Evolutionary conservation across 2,797 vertebrate genomes (phyloP).

Genomic region (Anomalospiza imberbis): DNA sequence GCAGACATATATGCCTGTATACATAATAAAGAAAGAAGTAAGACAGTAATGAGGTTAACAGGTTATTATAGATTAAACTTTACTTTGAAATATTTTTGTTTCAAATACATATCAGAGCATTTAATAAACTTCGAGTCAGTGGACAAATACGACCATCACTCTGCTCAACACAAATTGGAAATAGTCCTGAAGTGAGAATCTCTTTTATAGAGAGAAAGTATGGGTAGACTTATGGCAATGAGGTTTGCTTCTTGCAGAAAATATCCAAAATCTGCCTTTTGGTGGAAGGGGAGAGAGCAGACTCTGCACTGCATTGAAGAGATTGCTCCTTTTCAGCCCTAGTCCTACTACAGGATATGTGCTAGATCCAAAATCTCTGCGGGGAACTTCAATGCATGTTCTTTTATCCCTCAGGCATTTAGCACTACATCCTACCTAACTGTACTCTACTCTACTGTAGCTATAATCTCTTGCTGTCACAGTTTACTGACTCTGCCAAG

Average conservation of each 20-base stretch:
- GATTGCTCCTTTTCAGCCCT: background rate
- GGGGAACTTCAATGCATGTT: background rate
- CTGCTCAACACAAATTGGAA: background rate
- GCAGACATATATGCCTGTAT: background rate
- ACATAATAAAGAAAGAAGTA: background rate
- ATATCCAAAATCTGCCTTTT: background rate
- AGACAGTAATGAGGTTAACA: background rate
- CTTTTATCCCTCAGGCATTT: background rate
- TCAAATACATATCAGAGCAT: background rate
- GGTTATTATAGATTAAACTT: background rate
- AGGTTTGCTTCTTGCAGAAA: background rate
- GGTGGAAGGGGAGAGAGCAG: background rate
- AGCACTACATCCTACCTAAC: background rate
- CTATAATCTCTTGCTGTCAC: constrained; percentile 1
- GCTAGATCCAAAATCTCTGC: background rate
- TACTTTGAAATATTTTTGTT: background rate
- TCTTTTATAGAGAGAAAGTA: background rate
- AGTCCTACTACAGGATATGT: background rate
- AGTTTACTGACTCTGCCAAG: constrained; percentile 32
- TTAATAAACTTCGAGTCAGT: background rate
- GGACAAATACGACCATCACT: background rate
- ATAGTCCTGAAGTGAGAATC: background rate
- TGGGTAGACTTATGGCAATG: background rate
- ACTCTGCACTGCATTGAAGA: background rate
- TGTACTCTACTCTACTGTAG: background rate